phyloP scores from a whole-genome alignment of 2,113 vertebrate genomes.

The Apaloderma vittatum region DNA sequence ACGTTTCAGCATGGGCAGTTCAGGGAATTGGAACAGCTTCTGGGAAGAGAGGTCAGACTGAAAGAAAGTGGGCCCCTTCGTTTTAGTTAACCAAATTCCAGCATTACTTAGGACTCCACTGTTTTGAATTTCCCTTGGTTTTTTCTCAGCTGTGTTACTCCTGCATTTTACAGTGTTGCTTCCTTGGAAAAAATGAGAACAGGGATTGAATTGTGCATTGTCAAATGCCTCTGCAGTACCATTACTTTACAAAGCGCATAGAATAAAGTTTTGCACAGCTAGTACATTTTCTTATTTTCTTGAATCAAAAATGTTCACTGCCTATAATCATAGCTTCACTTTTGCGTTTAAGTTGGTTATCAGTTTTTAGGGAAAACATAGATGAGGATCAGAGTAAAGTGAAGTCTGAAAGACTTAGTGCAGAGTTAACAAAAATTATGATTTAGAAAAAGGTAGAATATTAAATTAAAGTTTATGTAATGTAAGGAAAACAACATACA shows the following conservation, averaged over 20 bases:
- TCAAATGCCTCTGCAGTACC: not conserved
- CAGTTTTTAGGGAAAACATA: rapidly evolving
- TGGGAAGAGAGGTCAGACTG: not conserved
- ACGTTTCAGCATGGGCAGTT: not conserved
- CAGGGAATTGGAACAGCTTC: not conserved
- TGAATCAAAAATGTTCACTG: not conserved
- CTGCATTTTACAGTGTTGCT: not conserved
- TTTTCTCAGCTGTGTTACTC: not conserved
- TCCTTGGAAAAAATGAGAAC: not conserved
- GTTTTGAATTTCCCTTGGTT: not conserved
- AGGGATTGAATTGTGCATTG: not conserved
- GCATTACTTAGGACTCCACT: not conserved
- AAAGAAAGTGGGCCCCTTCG: not conserved
- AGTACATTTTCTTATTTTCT: not conserved
- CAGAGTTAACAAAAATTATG: not conserved
- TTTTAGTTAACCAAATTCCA: not conserved
- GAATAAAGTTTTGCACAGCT: not conserved
- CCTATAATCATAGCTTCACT: not conserved
- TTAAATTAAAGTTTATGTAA: not conserved
- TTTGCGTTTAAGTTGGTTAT: not conserved
- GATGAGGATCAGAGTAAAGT: not conserved
- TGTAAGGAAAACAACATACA: not conserved
- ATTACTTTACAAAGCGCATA: not conserved
- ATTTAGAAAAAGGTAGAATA: not conserved
- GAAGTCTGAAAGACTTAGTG: not conserved